A percentile compares a stretch with the other conserved stretches of the same genome.
phyloP scores from a whole-genome alignment of 2,888 invertebrate species.

The Eristalis pertinax region DNA sequence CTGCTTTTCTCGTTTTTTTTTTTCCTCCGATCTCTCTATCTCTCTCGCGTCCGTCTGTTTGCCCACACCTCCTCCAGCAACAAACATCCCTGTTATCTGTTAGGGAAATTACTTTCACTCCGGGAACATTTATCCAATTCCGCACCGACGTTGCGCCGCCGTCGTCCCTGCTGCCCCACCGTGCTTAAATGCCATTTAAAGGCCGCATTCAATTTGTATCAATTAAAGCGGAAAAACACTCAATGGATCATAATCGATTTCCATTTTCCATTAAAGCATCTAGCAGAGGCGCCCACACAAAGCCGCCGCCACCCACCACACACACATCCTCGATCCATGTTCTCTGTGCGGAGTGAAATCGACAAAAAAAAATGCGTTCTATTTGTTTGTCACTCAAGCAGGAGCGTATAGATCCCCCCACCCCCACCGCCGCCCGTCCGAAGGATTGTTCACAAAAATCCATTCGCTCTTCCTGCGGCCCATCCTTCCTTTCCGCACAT shows the following conservation, averaged over 20 bases:
- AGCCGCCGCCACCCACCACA: background rate
- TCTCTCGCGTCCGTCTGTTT: background rate
- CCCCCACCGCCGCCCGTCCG: no score
- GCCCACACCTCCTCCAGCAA: background rate
- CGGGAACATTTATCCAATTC: constrained; percentile 55
- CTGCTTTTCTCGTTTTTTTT: background rate
- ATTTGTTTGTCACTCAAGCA: constrained; percentile 71
- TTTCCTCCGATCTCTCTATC: no score
- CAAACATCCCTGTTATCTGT: constrained; percentile 18
- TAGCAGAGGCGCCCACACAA: background rate
- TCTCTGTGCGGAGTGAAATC: no score
- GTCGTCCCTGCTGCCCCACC: background rate
- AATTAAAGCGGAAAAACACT: constrained; percentile 72
- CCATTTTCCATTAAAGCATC: constrained; percentile 69
- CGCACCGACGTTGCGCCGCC: constrained; percentile 15
- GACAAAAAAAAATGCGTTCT: constrained; percentile 22
- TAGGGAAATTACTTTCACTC: constrained; percentile 67
- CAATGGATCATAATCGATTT: constrained; percentile 71
- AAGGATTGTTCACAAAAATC: constrained; percentile 56
- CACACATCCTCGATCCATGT: background rate
- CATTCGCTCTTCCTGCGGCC: background rate
- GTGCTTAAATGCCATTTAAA: constrained; percentile 60
- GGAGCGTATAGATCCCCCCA: constrained; percentile 4
- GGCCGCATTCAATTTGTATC: constrained; percentile 71
- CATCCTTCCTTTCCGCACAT: constrained; percentile 1